Percentiles rank a stretch among this genome's conserved stretches.
phyloP scores from a whole-genome alignment of 2,888 invertebrate species.

The Meghimatium bilineatum region DNA sequence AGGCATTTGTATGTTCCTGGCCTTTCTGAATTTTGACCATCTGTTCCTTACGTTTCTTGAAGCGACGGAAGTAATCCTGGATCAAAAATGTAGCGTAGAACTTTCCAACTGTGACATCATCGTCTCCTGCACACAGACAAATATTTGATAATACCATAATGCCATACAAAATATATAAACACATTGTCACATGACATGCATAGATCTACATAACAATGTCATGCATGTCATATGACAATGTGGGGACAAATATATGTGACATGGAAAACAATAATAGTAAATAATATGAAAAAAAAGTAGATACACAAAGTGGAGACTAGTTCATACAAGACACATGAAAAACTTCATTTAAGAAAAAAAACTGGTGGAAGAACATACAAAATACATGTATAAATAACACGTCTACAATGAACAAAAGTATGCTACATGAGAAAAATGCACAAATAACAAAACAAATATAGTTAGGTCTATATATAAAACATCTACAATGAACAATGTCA shows the following conservation, averaged over 20 bases:
- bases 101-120: constrained; percentile 99
- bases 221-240: background rate
- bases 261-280: background rate
- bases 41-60: constrained; percentile 90
- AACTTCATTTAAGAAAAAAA: too few relatives aligned
- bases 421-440: too few relatives aligned
- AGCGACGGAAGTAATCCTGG: constrained; percentile 98
- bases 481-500: too few relatives aligned
- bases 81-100: constrained; percentile 99
- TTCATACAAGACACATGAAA: too few relatives aligned
- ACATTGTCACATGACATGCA: too few relatives aligned
- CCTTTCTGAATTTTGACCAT: constrained; percentile 76
- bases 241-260: background rate
- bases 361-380: too few relatives aligned
- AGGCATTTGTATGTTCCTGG: constrained; percentile 86
- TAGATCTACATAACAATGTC: background rate
- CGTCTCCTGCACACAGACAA: constrained; percentile 84
- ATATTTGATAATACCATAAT: background rate
- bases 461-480: too few relatives aligned
- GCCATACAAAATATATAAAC: background rate
- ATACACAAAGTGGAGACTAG: background rate
- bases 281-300: too few relatives aligned
- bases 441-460: too few relatives aligned
- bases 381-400: too few relatives aligned
- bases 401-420: too few relatives aligned